Conservation (phyloP, 1,140 invertebrate species). For the Diploscapter pachys region DNA sequence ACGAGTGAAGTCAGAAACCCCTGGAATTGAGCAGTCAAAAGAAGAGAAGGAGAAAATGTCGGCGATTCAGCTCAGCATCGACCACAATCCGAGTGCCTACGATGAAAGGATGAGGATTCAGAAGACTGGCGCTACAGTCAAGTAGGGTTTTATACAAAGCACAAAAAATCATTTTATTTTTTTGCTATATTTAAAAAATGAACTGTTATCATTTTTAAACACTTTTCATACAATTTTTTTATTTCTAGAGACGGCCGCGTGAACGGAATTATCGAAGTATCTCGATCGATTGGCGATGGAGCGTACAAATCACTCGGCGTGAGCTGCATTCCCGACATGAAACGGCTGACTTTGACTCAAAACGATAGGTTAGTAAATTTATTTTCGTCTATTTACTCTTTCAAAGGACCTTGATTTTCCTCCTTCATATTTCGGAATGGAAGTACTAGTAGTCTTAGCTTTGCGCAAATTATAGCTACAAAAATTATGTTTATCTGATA, state of each 20-base stretch:
- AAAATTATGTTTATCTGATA: too few relatives aligned
- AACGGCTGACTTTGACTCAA: conserved; percentile 24
- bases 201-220: too few relatives aligned
- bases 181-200: too few relatives aligned
- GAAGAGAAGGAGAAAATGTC: conserved; percentile 6
- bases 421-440: too few relatives aligned
- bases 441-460: too few relatives aligned
- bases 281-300: conserved; percentile 31
- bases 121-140: conserved; percentile 24
- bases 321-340: conserved; percentile 23
- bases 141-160: conserved; percentile 3
- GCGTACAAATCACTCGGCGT: conserved; percentile 29
- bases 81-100: conserved; percentile 30
- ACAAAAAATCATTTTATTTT: too few relatives aligned
- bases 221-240: background rate
- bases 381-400: conserved; percentile 13
- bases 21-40: conserved; percentile 3
- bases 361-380: conserved; percentile 28
- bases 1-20: conserved; percentile 6
- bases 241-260: conserved; percentile 27
- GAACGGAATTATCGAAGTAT: conserved; percentile 33
- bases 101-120: conserved; percentile 33
- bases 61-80: conserved; percentile 20
- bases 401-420: background rate
- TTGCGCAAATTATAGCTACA: too few relatives aligned